These are phyloP conservation scores for Orientallactaga bullata DNA, from an alignment of 2,113 vertebrate species.

Conservation along the genomic window DNA sequence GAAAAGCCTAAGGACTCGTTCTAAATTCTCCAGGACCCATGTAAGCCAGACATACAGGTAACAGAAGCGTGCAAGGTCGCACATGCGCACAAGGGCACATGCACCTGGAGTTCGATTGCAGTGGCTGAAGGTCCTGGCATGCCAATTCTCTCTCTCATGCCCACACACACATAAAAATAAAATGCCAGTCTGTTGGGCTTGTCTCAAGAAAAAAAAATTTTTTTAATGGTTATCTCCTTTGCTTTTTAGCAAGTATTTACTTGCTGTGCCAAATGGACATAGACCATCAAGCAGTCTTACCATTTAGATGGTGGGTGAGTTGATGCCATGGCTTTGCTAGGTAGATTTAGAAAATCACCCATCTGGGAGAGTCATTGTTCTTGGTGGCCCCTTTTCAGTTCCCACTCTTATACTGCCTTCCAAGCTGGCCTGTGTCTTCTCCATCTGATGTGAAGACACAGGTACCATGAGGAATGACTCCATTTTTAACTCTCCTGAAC, in stretches of 20 bases:
- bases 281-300: neutral
- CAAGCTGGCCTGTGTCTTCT: neutral
- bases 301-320: neutral
- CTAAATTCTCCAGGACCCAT: too few relatives aligned
- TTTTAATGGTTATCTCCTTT: neutral
- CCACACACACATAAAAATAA: too few relatives aligned
- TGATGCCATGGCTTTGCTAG: neutral
- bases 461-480: neutral
- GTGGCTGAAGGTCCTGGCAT: too few relatives aligned
- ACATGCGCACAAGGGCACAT: too few relatives aligned
- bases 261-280: neutral
- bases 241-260: constrained; percentile 18
- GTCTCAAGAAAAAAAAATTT: too few relatives aligned
- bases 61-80: too few relatives aligned
- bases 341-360: neutral
- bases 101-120: too few relatives aligned
- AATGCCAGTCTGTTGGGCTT: too few relatives aligned
- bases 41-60: too few relatives aligned
- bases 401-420: neutral
- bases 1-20: too few relatives aligned
- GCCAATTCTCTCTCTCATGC: too few relatives aligned
- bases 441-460: neutral
- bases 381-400: neutral
- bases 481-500: neutral
- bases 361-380: neutral